Base-by-base conservation (phyloP, 2,797 vertebrate genomes). In the Etheostoma perlongum region DNA sequence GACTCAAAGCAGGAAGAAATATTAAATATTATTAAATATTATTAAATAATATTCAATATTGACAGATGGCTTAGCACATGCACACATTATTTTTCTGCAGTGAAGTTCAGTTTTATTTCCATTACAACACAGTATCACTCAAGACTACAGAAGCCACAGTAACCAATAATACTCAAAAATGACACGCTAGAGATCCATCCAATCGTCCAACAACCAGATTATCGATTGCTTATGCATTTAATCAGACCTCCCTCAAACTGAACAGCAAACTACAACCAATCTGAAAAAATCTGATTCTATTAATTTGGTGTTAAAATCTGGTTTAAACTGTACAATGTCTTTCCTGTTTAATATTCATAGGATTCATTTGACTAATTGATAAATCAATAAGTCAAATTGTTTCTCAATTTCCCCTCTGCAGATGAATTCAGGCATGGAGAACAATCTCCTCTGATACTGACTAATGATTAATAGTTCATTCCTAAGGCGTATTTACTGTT, bases 401-500 rank as follows among this genome's bases (percentile, higher is more conserved):
- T 18, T 58, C 4, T 42, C 10, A 36, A 2, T 67, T 69, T 65
- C 47, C 8, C 8, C 47, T 62, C 40, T 47, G 59, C 15, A 55
- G 12, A 67, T 49, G 0, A 67, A 55, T 71, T 67, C 40, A 47
- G 18, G 2, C 55, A 65, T 3, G 13, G 30, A 53, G 16, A 76
- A 21, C 53, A 27, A 19, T n/a, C 8, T 54, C 40, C 7, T 57
- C 36, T 78, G 68, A 68, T 61, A 57, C 10, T 16, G 52, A 53
- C n/a, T 47, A 13, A 61, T 57, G 21, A 48, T 68, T 42, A 51
- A 52, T 65, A 48, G 42, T 76, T 19, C 11, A 55, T 66, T 76
- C 16, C 44, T n/a, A 25, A 27, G 27, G 27, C 27, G 27, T 27
- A 27, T 27, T 42, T 46, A 65, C 23, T 30, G 23, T 81, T 85